These are phyloP conservation scores for Onychostoma macrolepis DNA, from an alignment of 2,113 vertebrate species.

Conservation along the genomic window DNA sequence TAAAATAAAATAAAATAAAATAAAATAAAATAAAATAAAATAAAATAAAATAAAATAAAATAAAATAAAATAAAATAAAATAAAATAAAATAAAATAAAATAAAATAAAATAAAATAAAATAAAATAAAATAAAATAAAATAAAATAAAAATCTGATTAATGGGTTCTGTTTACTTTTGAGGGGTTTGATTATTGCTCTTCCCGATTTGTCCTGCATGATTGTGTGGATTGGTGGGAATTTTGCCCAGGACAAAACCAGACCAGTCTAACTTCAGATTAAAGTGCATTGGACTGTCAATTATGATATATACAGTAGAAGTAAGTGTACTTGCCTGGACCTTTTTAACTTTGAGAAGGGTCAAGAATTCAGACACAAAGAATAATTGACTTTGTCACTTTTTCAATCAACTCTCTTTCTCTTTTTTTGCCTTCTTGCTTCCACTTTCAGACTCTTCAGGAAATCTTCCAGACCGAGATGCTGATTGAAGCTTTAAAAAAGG, in stretches of 20 bases:
- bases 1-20: background rate
- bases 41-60: background rate
- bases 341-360: background rate
- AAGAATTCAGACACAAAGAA: background rate
- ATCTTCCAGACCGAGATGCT: slow-evolving; percentile 88
- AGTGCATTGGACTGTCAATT: background rate
- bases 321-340: background rate
- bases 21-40: background rate
- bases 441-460: slow-evolving; percentile 73
- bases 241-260: background rate
- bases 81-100: background rate
- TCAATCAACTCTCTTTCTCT: background rate
- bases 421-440: slow-evolving; percentile 1
- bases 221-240: background rate
- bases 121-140: background rate
- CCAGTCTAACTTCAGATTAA: background rate
- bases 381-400: background rate
- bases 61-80: background rate
- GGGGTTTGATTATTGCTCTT: background rate
- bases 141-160: background rate
- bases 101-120: background rate
- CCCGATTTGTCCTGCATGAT: background rate
- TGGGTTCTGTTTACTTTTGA: background rate
- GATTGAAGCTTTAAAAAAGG: slow-evolving; percentile 85
- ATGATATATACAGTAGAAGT: background rate